Base-by-base conservation (phyloP, 2,113 vertebrate species). In the Aspidoscelis tigris region DNA sequence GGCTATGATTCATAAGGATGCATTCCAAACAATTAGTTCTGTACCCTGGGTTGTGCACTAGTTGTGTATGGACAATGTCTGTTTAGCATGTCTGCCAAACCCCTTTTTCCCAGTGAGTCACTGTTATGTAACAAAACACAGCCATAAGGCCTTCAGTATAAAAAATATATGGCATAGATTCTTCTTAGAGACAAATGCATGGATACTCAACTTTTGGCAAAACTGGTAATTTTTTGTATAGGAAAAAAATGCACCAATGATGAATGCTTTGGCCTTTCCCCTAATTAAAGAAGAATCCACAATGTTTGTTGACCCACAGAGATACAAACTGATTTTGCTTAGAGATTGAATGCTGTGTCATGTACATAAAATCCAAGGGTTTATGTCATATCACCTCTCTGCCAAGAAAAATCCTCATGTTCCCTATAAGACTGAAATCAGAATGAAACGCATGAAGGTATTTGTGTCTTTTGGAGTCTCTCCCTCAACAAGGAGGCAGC, bases 1-100 rank as follows among this genome's bases (percentile, higher is more conserved):
- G 86, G 90, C 92, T 87, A 81, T 93, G 88, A 91, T 80, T 82
- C 92, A 85, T 73, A 66, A 79, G 33, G 6, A 66, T 72, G 22
- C 41, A 41, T 80, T 85, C 83, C 77, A 74, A 72, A 85, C 58
- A 80, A 85, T 65, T 80, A 73, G 39, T 53, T 76, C 55, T 70
- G 21, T 55, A 70, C 33, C 47, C 21, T 55, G 66, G 7, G 66
- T 8, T 55, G n/a, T 53, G 33, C 44, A 65, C 5, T 68, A 50
- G 16, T 44, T 53, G 73, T 50, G 72, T 39, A 69, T 24, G 68
- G 58, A 22, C 24, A 68, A 12, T 53, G 3, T 66, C 64, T 80
- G 50, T 50, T 21, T 39, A 80, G 41, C 53, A 78, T 33, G 18
- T 64, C 61, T 80, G 44, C 77, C 69, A 80, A 43, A 16, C n/a